A percentile compares a stretch with the other conserved stretches of the same genome.
phyloP scores from a whole-genome alignment of 2,113 vertebrate genomes.

The Gnathonemus echidnorhynchus region DNA sequence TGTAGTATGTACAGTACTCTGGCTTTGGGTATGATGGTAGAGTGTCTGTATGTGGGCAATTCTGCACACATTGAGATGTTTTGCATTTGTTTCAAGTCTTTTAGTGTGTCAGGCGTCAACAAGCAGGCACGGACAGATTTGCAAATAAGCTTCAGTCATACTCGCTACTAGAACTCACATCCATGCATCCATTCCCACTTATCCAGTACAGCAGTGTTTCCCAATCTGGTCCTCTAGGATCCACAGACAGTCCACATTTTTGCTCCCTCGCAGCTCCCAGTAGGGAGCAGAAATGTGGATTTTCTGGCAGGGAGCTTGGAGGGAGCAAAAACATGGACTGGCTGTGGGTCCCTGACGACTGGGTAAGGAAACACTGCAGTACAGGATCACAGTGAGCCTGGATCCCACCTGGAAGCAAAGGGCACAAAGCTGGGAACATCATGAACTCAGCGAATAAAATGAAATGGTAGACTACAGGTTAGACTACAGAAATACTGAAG shows the following conservation, averaged over 20 bases:
- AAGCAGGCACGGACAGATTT: neutral
- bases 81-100: neutral
- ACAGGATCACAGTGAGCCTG: neutral
- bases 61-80: neutral
- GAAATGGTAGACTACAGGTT: neutral
- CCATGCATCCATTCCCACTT: neutral
- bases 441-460: neutral
- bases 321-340: no score
- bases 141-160: neutral
- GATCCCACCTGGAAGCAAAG: neutral
- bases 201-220: neutral
- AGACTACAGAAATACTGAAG: neutral
- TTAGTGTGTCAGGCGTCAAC: neutral
- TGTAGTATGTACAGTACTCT: neutral
- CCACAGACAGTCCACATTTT: no score
- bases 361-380: neutral
- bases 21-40: neutral
- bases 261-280: no score
- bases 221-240: no score
- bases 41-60: neutral
- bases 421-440: neutral
- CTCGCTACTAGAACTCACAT: neutral
- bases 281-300: no score
- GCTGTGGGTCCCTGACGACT: no score
- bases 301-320: no score